phyloP scores from a whole-genome alignment of 2,113 vertebrate species.

The Xenotilapia flavipinnis region DNA sequence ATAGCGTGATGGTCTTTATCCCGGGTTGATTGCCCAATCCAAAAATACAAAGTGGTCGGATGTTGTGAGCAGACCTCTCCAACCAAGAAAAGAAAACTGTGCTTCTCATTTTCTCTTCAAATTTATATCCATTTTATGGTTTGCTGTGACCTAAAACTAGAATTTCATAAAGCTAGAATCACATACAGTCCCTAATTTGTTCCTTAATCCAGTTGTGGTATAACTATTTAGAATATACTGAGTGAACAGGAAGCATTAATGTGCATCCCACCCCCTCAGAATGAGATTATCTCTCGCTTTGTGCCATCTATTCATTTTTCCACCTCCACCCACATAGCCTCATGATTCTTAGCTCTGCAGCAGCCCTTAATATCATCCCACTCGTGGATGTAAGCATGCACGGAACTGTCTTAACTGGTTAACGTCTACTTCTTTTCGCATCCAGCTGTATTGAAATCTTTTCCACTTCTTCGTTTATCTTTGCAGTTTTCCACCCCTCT shows the following conservation, averaged over 20 bases:
- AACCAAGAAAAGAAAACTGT: background rate
- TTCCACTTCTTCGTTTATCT: background rate
- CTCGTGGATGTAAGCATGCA: background rate
- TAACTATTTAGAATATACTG: background rate
- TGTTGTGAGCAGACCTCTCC: background rate
- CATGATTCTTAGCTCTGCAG: background rate
- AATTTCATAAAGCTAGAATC: background rate
- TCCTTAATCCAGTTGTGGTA: slow-evolving; percentile 1
- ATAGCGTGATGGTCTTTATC: background rate
- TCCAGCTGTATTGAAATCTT: background rate
- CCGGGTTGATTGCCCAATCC: background rate
- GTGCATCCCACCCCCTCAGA: background rate
- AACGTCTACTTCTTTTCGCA: background rate
- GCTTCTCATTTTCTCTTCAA: background rate
- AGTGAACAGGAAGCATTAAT: background rate
- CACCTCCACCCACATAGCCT: background rate
- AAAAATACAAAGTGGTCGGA: background rate
- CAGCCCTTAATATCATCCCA: background rate
- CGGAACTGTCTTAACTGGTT: background rate
- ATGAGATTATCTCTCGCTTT: background rate
- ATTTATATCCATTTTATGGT: background rate
- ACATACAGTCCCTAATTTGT: background rate
- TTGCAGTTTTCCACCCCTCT: background rate
- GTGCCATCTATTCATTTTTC: background rate
- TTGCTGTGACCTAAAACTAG: background rate